Percentiles rank a stretch among this genome's conserved stretches.
phyloP scores from a whole-genome alignment of 2,888 invertebrate genomes.

The Leucoma salicis region DNA sequence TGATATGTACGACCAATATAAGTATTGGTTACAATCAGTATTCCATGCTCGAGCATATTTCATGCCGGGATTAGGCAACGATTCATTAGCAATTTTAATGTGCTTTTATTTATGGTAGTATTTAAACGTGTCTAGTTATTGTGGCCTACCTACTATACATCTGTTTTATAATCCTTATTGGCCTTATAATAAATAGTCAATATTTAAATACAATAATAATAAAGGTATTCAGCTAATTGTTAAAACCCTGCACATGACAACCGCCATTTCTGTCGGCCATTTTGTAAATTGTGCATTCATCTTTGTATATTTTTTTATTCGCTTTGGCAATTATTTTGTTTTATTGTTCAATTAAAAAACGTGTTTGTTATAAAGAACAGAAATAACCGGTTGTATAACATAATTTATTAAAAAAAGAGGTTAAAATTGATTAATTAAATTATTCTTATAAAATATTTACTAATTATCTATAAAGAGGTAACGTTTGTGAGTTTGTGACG shows the following conservation, averaged over 20 bases:
- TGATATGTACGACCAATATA: slow-evolving; percentile 31
- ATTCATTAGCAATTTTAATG: slow-evolving; percentile 72
- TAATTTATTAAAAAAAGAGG: too few species aligned
- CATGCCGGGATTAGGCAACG: slow-evolving; percentile 65
- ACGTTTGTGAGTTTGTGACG: too few species aligned
- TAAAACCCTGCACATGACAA: slow-evolving; percentile 4
- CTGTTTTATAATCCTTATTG: slow-evolving; percentile 19
- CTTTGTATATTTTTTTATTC: slow-evolving; percentile 1
- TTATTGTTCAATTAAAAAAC: slow-evolving; percentile 14
- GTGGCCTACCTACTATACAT: slow-evolving; percentile 24
- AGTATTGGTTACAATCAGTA: slow-evolving; percentile 49
- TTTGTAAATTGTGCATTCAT: slow-evolving; percentile 7
- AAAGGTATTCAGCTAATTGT: background rate
- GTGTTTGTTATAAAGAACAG: slow-evolving; percentile 1
- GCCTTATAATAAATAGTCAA: too few species aligned
- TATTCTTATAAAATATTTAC: too few species aligned
- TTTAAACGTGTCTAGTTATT: slow-evolving; percentile 44
- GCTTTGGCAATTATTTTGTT: slow-evolving; percentile 3
- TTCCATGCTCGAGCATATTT: slow-evolving; percentile 51
- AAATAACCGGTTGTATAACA: slow-evolving; percentile 27
- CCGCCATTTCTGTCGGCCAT: slow-evolving; percentile 13
- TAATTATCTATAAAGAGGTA: too few species aligned
- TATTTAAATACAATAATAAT: background rate
- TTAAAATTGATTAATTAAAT: too few species aligned
- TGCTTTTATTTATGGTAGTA: slow-evolving; percentile 58